These are phyloP conservation scores for Congeria kusceri DNA, from an alignment of 2,888 invertebrate genomes.

Conservation along the genomic window DNA sequence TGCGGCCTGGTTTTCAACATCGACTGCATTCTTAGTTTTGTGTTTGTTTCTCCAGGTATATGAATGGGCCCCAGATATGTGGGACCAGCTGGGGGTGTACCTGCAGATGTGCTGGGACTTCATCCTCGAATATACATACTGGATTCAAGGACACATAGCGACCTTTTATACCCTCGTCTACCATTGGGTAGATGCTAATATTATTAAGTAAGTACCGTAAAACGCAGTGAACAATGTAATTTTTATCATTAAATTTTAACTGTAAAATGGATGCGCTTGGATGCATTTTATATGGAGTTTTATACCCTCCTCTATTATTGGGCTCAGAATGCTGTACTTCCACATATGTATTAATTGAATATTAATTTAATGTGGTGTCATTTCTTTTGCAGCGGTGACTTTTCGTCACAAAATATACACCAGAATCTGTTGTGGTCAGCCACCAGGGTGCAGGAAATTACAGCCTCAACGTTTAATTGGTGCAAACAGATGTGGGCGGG, in stretches of 20 bases:
- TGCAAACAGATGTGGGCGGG: constrained; percentile 46
- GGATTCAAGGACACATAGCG: constrained; percentile 73
- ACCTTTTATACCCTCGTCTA: constrained; percentile 64
- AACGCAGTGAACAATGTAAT: background rate
- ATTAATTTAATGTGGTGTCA: too few relatives aligned
- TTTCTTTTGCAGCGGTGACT: constrained; percentile 66
- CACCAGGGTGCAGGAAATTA: constrained; percentile 47
- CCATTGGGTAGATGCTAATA: constrained; percentile 79
- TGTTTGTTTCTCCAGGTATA: constrained; percentile 70
- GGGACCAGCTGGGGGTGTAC: constrained; percentile 68
- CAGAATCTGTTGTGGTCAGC: constrained; percentile 53
- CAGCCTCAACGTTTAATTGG: constrained; percentile 53
- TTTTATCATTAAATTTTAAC: background rate
- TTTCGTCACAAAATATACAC: constrained; percentile 62
- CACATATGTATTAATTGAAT: too few relatives aligned
- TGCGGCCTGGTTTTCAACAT: too few relatives aligned
- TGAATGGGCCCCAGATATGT: constrained; percentile 74
- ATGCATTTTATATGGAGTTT: background rate
- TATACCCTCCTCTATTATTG: too few relatives aligned
- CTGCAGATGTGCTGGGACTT: constrained; percentile 72
- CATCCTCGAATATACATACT: constrained; percentile 72
- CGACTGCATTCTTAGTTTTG: background rate
- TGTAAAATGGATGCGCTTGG: background rate
- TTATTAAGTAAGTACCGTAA: constrained; percentile 79
- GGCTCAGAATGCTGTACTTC: too few relatives aligned